phyloP scores from a whole-genome alignment of 1,140 invertebrate species.

The Lanistes nyassanus region DNA sequence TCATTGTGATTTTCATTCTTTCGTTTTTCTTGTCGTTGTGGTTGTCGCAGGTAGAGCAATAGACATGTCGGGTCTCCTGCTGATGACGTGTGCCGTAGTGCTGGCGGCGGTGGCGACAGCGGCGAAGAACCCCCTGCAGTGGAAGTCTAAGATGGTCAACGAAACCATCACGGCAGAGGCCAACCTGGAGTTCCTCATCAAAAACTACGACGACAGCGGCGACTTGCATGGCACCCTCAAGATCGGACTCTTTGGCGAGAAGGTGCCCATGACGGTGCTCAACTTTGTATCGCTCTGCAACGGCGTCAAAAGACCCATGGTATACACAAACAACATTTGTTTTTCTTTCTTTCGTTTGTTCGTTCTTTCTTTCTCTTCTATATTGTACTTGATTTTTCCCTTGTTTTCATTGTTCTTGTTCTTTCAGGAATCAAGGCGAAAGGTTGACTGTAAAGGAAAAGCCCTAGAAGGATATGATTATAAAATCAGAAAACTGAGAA shows the following conservation, averaged over 20 bases:
- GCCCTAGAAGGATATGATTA: too few relatives aligned
- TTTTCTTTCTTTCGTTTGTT: background rate
- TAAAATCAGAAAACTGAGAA: too few relatives aligned
- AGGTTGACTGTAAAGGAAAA: too few relatives aligned
- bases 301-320: constrained; percentile 30
- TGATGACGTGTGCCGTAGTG: background rate
- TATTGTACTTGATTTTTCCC: background rate
- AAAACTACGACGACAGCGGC: constrained; percentile 40
- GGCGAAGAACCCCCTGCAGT: constrained; percentile 6
- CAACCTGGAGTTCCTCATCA: constrained; percentile 43
- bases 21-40: too few relatives aligned
- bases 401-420: background rate
- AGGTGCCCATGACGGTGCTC: constrained; percentile 54
- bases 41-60: too few relatives aligned
- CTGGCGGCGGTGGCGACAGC: background rate
- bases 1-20: too few relatives aligned
- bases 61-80: too few relatives aligned
- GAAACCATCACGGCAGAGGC: constrained; percentile 48
- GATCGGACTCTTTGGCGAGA: constrained; percentile 56
- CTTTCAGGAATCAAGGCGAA: too few relatives aligned
- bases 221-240: constrained; percentile 41
- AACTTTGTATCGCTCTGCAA: constrained; percentile 48
- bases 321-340: constrained; percentile 7
- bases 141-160: constrained; percentile 28
- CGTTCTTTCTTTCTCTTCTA: background rate